These are phyloP conservation scores for Tetragonula clypearis DNA, from an alignment of 1,140 invertebrate species.

Conservation along the genomic window DNA sequence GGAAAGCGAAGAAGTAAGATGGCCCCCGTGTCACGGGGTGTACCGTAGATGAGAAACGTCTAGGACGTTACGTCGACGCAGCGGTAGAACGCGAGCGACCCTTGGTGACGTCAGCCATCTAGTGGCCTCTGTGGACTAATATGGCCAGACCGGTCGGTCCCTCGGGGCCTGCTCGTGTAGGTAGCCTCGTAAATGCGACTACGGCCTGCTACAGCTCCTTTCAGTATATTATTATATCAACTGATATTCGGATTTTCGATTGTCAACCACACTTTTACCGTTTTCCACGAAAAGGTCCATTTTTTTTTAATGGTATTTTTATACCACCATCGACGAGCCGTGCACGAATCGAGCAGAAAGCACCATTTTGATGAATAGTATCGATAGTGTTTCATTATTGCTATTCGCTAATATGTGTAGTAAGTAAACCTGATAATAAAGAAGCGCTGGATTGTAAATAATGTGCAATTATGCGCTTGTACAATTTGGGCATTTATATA, in stretches of 20 bases:
- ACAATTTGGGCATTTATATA: too few species aligned
- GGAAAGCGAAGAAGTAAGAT: background rate
- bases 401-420: too few species aligned
- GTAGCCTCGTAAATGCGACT: slow-evolving; percentile 24
- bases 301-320: too few species aligned
- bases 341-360: too few species aligned
- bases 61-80: slow-evolving; percentile 30
- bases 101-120: slow-evolving; percentile 61
- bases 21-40: background rate
- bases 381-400: too few species aligned
- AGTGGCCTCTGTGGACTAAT: slow-evolving; percentile 61
- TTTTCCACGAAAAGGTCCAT: background rate
- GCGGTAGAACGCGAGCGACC: slow-evolving; percentile 47
- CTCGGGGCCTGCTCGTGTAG: slow-evolving; percentile 49
- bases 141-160: slow-evolving; percentile 63
- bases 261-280: background rate
- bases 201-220: slow-evolving; percentile 12
- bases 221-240: background rate
- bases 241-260: background rate
- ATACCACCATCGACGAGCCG: too few species aligned
- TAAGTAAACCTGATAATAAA: too few species aligned
- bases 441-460: too few species aligned
- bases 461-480: too few species aligned
- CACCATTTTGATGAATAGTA: too few species aligned
- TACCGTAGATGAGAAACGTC: slow-evolving; percentile 24